Evolutionary conservation across 2,113 vertebrate species (phyloP), one percentile per base, ranked within the genome.

Genomic region (Catagonus wagneri): DNA sequence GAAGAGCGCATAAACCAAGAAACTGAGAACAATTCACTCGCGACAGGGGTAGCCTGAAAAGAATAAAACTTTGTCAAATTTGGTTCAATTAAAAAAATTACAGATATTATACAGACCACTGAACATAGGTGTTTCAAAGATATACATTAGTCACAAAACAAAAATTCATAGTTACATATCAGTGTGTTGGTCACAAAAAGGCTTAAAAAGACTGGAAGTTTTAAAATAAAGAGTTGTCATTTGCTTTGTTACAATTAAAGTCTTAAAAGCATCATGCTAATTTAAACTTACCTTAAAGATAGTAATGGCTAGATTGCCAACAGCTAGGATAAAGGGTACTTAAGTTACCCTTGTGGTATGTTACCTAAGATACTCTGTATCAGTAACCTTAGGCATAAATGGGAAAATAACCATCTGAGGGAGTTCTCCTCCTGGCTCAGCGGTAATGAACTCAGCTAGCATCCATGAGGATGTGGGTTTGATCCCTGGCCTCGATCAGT

Each of bases 1-100:
- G 99, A 87, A 99, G 98, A n/a, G 99, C 98, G 97, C 99, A 99
- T 60, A 99, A 98, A 74, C 99, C 99, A 9, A 99, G 98, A 95
- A 98, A 98, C 90, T 99, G 98, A 3, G 99, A 98, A 75, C 98
- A 98, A 29, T 98, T 99, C 68, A 98, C 98, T 69, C 97, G 95
- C 39, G 99, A 98, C 97, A 99, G 97, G 80, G 99, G 96, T 74
- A 99, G 96, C 99, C 99, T 99, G 79, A 76, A 96, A 97, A 84
- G 71, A 58, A 92, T 5, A 92, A 66, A 96, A 78, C 90, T 27
- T 36, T 60, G 76, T 81, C 25, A 75, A 27, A 29, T 71, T 96
- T 66, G 89, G 66, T 88, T 83, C 10, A 32, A 1, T 76, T 90
- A 87, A 71, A 54, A 34, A 69, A 86, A 79, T 83, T 83, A 54